Conservation (phyloP, 2,888 invertebrate genomes). For the Lamellibrachia satsuma region DNA sequence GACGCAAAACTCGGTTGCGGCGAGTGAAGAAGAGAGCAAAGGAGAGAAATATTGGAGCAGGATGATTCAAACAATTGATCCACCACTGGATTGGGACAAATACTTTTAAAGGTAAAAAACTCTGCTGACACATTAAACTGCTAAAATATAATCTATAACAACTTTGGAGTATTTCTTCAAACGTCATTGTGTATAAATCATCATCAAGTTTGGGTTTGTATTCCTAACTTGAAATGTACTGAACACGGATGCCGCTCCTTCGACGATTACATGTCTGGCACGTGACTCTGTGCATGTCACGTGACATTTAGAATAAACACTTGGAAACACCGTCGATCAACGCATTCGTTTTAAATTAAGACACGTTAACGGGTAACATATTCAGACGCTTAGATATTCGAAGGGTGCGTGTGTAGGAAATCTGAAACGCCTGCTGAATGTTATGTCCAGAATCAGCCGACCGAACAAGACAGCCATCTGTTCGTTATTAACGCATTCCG, state of each 20-base stretch:
- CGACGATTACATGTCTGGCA: background rate
- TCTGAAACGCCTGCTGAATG: background rate
- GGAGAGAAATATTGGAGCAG: background rate
- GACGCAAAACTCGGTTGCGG: background rate
- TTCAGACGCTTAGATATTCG: background rate
- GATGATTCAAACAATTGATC: background rate
- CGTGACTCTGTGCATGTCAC: background rate
- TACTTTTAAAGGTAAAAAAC: background rate
- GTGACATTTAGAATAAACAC: background rate
- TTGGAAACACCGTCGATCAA: too few relatives aligned
- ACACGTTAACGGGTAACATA: background rate
- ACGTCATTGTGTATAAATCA: background rate
- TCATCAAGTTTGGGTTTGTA: background rate
- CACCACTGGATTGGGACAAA: background rate
- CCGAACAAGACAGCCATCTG: conserved; percentile 10
- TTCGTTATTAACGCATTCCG: background rate
- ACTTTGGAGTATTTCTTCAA: background rate
- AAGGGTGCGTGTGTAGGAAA: background rate
- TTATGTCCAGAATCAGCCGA: background rate
- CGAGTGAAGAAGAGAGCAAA: too few relatives aligned
- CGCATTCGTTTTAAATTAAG: background rate
- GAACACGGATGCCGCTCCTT: background rate
- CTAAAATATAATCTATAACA: background rate
- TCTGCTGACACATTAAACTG: background rate
- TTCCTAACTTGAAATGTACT: background rate